Conservation (phyloP, 2,888 invertebrate species). For the Carterocephalus palaemon region DNA sequence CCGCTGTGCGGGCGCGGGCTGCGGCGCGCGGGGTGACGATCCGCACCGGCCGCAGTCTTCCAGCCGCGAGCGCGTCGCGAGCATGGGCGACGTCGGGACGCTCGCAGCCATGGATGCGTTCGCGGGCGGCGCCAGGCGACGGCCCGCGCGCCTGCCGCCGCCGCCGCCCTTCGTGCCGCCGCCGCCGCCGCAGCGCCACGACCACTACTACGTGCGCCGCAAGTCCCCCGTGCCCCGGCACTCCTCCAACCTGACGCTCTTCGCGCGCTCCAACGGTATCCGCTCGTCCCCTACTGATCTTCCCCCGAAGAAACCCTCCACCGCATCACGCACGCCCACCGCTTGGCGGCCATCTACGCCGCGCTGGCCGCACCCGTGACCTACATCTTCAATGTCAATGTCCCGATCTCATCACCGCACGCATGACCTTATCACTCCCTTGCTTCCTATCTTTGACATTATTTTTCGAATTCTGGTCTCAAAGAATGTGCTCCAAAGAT, state of each 20-base stretch:
- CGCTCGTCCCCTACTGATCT: slow-evolving; percentile 30
- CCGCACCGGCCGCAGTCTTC: slow-evolving; percentile 64
- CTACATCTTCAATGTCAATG: slow-evolving; percentile 53
- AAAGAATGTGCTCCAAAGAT: too few relatives aligned
- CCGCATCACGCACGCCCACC: slow-evolving; percentile 27
- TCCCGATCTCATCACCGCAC: slow-evolving; percentile 45
- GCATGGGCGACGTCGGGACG: slow-evolving; percentile 78
- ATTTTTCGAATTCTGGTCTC: too few relatives aligned
- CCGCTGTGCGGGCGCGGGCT: slow-evolving; percentile 57
- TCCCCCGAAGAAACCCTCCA: slow-evolving; percentile 22
- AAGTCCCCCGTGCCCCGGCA: slow-evolving; percentile 71
- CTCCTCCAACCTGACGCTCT: slow-evolving; percentile 66
- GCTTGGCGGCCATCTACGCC: slow-evolving; percentile 28
- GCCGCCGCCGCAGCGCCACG: slow-evolving; percentile 70
- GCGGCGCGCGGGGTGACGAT: slow-evolving; percentile 50
- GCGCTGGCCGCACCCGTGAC: slow-evolving; percentile 33
- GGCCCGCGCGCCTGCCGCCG: slow-evolving; percentile 70
- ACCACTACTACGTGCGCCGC: slow-evolving; percentile 75
- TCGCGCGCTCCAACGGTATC: slow-evolving; percentile 71
- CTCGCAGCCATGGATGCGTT: slow-evolving; percentile 77
- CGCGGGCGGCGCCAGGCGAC: slow-evolving; percentile 74
- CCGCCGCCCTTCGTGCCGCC: slow-evolving; percentile 74
- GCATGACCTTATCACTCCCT: slow-evolving; percentile 20
- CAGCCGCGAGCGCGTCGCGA: slow-evolving; percentile 73
- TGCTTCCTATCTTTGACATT: neutral